Base-by-base conservation (phyloP, 1,140 invertebrate species). In the Lithobius niger region DNA sequence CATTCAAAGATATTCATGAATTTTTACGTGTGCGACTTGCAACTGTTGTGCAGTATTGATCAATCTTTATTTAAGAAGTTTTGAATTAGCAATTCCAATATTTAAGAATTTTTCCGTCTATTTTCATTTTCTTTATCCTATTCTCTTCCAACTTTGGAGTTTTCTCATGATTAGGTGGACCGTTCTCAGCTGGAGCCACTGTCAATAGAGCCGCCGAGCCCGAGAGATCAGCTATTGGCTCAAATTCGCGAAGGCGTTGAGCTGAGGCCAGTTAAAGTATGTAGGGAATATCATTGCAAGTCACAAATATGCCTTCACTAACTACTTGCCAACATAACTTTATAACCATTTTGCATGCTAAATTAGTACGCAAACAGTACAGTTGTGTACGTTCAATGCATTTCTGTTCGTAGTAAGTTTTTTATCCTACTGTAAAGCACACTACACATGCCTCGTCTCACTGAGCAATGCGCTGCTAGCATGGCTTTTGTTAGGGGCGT, bases 231-330 rank as follows among this genome's bases (percentile, higher is more conserved):
- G 66, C 71, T 91, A 43, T 69, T 93, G 57, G 79, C 78, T 64
- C 81, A 88, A 65, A 93, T 92, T 61, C 74, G 84, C 59, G 79
- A 81, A 67, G 88, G 88, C 51, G 75, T 83, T 49, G 77, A 81
- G 57, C 69, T 95, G 31, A 83, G 81, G 68, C 77, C 82, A 19
- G 71, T 72, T 55, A 63, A 64, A 57, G 45, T 18, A 28, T 31
- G 27, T 52, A 16, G n/a, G 27, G 83, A 82, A 65, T 40, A 40
- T 40, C 31, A 10, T 40, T 13, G 10, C 18, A 40, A 40, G 10
- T 40, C 10, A 40, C 18, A 18, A 10, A 40, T 40, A 13, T 40
- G 18, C 18, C 18, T 13, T 13, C 18, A 18, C 18, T 40, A 13
- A 13, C 31, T 40, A 40, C 31, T 40, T 13, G 10, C 10, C 10